Conservation (phyloP, 1,140 invertebrate genomes). For the Watersipora subatra region DNA sequence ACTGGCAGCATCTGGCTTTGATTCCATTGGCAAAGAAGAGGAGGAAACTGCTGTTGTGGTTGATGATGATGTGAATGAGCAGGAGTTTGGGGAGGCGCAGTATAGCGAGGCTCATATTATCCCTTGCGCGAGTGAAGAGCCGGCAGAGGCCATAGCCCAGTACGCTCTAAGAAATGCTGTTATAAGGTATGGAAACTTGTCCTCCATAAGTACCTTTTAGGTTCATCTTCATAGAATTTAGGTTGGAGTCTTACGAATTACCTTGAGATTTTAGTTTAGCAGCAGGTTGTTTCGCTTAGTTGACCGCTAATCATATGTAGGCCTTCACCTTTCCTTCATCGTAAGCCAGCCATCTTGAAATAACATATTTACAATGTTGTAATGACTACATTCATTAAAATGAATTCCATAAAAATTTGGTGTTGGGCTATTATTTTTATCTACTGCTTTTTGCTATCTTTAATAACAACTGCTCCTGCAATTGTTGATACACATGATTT, state of each 20-base stretch:
- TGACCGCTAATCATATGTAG: too few relatives aligned
- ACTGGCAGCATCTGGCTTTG: constrained; percentile 29
- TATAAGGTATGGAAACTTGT: constrained; percentile 37
- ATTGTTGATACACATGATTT: too few relatives aligned
- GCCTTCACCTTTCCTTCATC: too few relatives aligned
- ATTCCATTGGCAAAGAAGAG: constrained; percentile 18
- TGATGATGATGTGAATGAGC: constrained; percentile 59
- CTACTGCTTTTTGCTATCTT: too few relatives aligned
- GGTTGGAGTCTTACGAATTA: neutral
- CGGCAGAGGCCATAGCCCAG: constrained; percentile 46
- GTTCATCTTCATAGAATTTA: constrained; percentile 4
- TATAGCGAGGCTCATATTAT: constrained; percentile 42
- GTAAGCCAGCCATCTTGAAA: too few relatives aligned
- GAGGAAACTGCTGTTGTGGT: constrained; percentile 63
- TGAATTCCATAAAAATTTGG: too few relatives aligned
- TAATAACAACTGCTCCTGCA: too few relatives aligned
- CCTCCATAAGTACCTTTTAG: constrained; percentile 5
- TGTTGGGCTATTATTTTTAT: too few relatives aligned
- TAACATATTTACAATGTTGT: too few relatives aligned
- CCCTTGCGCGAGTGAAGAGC: constrained; percentile 44
- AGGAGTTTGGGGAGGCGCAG: constrained; percentile 66
- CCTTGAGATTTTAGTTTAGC: too few relatives aligned
- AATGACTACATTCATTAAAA: too few relatives aligned
- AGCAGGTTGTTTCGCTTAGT: too few relatives aligned
- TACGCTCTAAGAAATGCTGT: constrained; percentile 50